These are phyloP conservation scores for Halictus quadricinctus DNA, from an alignment of 2,888 invertebrate species.

Conservation along the genomic window DNA sequence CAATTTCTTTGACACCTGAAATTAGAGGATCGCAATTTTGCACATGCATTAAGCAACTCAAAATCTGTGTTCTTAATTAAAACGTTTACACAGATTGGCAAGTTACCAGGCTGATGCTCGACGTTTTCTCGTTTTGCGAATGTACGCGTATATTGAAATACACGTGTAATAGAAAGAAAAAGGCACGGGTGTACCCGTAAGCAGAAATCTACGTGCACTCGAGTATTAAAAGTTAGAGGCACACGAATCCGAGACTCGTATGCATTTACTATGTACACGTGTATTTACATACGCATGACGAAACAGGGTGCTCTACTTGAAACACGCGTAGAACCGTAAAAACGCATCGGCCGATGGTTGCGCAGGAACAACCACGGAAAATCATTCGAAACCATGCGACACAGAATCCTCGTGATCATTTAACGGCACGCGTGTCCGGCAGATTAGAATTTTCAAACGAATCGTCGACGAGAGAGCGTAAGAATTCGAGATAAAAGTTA, in stretches of 20 bases:
- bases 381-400: neutral
- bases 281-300: neutral
- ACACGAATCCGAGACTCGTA: neutral
- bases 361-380: neutral
- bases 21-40: neutral
- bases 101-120: neutral
- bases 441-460: neutral
- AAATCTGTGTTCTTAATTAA: neutral
- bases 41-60: neutral
- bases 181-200: too few species aligned
- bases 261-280: neutral
- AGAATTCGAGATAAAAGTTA: neutral
- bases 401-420: neutral
- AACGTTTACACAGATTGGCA: neutral
- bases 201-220: too few species aligned
- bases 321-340: neutral
- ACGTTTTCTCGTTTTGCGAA: neutral
- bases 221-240: neutral
- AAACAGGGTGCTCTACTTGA: neutral
- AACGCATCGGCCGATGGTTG: neutral
- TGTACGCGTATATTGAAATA: neutral
- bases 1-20: constrained; percentile 76
- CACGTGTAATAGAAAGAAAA: neutral
- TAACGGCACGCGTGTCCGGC: neutral
- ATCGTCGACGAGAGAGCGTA: neutral